A percentile compares a stretch with the other conserved stretches of the same genome.
phyloP scores from a whole-genome alignment of 1,140 invertebrate species.

The Papilio glaucus region DNA sequence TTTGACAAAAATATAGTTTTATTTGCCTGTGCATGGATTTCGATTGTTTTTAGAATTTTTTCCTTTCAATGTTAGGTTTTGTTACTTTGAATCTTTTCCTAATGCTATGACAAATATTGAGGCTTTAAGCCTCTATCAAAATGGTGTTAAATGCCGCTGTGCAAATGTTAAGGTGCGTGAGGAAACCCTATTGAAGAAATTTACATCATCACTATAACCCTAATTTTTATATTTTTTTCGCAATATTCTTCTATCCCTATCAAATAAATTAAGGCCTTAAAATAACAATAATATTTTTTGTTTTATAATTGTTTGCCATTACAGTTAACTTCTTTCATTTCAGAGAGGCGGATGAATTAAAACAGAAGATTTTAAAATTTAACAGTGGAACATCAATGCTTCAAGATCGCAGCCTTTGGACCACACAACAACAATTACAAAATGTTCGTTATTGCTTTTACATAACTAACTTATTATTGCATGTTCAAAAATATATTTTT shows the following conservation, averaged over 20 bases:
- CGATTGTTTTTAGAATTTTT: slow-evolving; percentile 72
- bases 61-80: slow-evolving; percentile 52
- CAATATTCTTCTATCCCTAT: neutral
- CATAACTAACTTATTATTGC: neutral
- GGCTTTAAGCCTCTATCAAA: slow-evolving; percentile 80
- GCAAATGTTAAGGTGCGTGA: slow-evolving; percentile 87
- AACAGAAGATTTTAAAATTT: slow-evolving; percentile 86
- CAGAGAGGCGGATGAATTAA: slow-evolving; percentile 89
- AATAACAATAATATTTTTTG: neutral
- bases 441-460: slow-evolving; percentile 55
- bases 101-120: slow-evolving; percentile 77
- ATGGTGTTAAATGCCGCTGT: slow-evolving; percentile 89
- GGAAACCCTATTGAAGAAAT: slow-evolving; percentile 33
- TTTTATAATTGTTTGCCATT: slow-evolving; percentile 3
- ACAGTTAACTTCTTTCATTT: slow-evolving; percentile 42
- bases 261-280: slow-evolving; percentile 11
- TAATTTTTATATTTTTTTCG: slow-evolving; percentile 23
- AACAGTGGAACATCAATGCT: slow-evolving; percentile 85
- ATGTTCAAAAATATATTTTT: slow-evolving; percentile 30
- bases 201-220: slow-evolving; percentile 36
- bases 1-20: slow-evolving; percentile 39
- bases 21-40: slow-evolving; percentile 59
- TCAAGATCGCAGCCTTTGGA: slow-evolving; percentile 85
- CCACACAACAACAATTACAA: slow-evolving; percentile 87
- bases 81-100: slow-evolving; percentile 62